Evolutionary conservation across 2,113 vertebrate genomes (phyloP).

Genomic region (Pangasianodon gigas): DNA sequence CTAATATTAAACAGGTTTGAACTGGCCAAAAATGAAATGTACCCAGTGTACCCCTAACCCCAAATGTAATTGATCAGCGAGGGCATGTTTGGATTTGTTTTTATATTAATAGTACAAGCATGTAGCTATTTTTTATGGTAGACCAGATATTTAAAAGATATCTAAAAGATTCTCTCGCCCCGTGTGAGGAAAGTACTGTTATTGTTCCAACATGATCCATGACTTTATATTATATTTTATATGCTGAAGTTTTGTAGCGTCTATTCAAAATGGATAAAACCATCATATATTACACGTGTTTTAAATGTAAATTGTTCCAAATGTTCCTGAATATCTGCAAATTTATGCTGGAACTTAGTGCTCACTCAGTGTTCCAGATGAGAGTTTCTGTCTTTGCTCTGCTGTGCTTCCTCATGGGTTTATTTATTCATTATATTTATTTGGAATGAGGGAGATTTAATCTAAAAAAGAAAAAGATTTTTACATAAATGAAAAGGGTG

Average conservation of each 20-base stretch:
- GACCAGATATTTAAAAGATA: not conserved
- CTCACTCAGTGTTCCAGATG: not conserved
- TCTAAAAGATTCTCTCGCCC: not conserved
- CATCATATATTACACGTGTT: not conserved
- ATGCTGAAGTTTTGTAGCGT: not conserved
- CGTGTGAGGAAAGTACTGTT: not conserved
- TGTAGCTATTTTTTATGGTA: not conserved
- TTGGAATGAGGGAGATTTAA: constrained; percentile 51
- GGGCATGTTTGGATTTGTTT: not conserved
- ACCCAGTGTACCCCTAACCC: not conserved
- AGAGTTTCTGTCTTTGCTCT: constrained; percentile 35
- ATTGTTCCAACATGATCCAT: not conserved
- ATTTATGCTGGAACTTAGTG: not conserved
- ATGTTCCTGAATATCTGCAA: not conserved
- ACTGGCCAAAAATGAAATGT: not conserved
- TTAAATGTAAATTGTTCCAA: not conserved
- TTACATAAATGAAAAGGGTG: not conserved
- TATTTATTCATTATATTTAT: constrained; percentile 43
- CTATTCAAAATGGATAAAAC: not conserved
- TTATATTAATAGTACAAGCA: not conserved
- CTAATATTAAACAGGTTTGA: not conserved
- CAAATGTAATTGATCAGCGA: not conserved
- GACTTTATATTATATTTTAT: not conserved
- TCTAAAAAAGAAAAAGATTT: not conserved
- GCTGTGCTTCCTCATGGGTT: constrained; percentile 24